Evolutionary conservation across 1,140 invertebrate genomes (phyloP), one percentile per base, ranked within the genome.

Genomic region (Euwallacea similis): DNA sequence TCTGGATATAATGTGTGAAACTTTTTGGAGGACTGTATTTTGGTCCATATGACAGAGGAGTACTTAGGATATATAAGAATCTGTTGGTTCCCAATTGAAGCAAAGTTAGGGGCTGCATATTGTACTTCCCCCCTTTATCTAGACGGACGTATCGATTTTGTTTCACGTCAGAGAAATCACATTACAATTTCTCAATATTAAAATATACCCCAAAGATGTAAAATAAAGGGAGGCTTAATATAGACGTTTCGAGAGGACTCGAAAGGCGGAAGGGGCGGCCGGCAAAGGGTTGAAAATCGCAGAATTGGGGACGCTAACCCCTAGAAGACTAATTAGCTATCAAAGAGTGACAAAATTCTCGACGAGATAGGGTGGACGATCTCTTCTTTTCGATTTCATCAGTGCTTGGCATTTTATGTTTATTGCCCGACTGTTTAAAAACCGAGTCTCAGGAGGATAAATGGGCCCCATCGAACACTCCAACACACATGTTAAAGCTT

Each of bases 321-420:
- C 74, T 73, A 76, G 75, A 73, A 78, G 74, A 75, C 78, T 79
- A 79, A 79, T 79, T 79, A 79, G 77, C 78, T 78, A 79, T 79
- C 78, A 79, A 79, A 79, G 78, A 78, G 76, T 78, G 78, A 79
- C 78, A 77, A 78, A 79, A 79, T 79, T 79, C 71, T 71, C 75
- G 74, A 76, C 74, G 77, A 76, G 68, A 43, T 56, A 50, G 69
- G 74, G 75, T 72, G 63, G 66, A 72, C 69, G 75, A 66, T 71
- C 61, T 67, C 71, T 43, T 69, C 64, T 43, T 63, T 61, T 66
- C 62, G 66, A 56, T 56, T 33, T 33, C 21, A 33, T 33, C 21
- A 33, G 21, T 33, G 21, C 21, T 33, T 33, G 21, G 21, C 21
- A 33, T 33, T 33, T 33, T 33, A 33, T 33, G 21, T 9, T 15